Conservation (phyloP, 1,140 invertebrate genomes). For the Aphidius gifuensis region DNA sequence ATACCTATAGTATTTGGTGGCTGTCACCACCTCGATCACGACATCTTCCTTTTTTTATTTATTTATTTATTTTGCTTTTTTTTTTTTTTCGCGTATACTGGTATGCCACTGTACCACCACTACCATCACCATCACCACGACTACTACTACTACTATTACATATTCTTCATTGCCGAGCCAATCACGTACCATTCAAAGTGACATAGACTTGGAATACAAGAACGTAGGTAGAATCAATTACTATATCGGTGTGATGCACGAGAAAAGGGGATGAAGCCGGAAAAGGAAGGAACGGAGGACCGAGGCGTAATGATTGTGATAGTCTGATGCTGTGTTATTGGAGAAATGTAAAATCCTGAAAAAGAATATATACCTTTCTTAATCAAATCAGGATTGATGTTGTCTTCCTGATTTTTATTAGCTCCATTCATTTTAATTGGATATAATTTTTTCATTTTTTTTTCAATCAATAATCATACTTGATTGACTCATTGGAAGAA, state of each 20-base stretch:
- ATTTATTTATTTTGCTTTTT: background rate
- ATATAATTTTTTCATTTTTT: too few species aligned
- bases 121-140: too few species aligned
- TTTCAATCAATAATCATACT: too few species aligned
- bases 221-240: constrained; percentile 35
- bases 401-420: too few species aligned
- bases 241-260: constrained; percentile 23
- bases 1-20: constrained; percentile 6
- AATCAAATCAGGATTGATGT: too few species aligned
- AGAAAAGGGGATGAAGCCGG: background rate
- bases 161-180: constrained; percentile 37
- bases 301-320: background rate
- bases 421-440: too few species aligned
- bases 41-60: background rate
- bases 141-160: too few species aligned
- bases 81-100: too few species aligned
- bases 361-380: constrained; percentile 4
- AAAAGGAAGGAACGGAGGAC: background rate
- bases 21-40: background rate
- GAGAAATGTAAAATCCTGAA: background rate
- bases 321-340: too few species aligned
- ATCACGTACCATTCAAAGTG: constrained; percentile 43
- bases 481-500: too few species aligned
- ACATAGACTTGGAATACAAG: constrained; percentile 27
- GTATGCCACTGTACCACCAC: too few species aligned